phyloP scores from a whole-genome alignment of 2,888 invertebrate species.

The Hyppa rectilinea region DNA sequence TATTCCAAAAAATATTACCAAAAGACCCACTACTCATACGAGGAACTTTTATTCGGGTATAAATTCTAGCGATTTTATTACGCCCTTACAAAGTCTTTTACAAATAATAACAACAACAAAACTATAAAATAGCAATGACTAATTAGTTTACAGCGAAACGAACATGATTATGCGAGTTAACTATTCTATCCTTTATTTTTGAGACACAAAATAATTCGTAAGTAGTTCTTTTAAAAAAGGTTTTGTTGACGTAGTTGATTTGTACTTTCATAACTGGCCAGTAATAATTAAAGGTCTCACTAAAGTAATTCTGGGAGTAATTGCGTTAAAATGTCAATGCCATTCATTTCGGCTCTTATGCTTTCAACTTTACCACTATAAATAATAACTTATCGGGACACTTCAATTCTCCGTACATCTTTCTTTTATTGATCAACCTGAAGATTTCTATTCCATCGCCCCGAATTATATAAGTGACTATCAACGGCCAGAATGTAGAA shows the following conservation, averaged over 20 bases:
- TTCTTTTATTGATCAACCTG: background rate
- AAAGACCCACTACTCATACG: background rate
- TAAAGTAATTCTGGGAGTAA: background rate
- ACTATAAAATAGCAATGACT: conserved; percentile 45
- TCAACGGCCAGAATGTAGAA: too few relatives aligned
- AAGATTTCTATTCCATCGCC: too few relatives aligned
- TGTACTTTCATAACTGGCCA: conserved; percentile 43
- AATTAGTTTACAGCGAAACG: conserved; percentile 42
- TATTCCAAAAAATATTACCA: background rate
- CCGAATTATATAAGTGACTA: too few relatives aligned
- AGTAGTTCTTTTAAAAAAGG: background rate
- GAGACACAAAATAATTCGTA: conserved; percentile 44
- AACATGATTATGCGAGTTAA: conserved; percentile 59
- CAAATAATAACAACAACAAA: conserved; percentile 51
- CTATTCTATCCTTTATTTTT: conserved; percentile 25
- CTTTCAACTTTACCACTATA: background rate
- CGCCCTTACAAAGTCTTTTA: conserved; percentile 30
- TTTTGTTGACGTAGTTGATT: conserved; percentile 23
- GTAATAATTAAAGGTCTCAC: conserved; percentile 11
- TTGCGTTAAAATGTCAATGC: background rate
- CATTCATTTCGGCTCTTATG: background rate
- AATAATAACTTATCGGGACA: background rate
- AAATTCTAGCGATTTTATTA: background rate
- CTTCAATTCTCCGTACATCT: background rate
- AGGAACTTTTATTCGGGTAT: background rate